Evolutionary conservation across 2,888 invertebrate genomes (phyloP), one percentile per base, ranked within the genome.

Genomic region (Cephus pygmeus): DNA sequence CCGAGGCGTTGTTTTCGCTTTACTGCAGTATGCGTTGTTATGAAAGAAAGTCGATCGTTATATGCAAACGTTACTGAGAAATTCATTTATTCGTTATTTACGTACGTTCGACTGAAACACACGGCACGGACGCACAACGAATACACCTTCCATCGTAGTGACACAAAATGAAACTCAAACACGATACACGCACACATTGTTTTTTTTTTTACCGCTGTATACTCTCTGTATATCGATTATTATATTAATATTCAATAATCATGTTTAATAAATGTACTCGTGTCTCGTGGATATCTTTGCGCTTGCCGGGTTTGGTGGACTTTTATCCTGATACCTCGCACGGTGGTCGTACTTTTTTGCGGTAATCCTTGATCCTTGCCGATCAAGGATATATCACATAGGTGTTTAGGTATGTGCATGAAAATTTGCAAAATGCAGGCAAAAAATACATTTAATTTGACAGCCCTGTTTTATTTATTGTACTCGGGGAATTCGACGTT

Each of bases 181-280:
- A 81, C 75, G 71, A 77, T 76, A 85, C 83, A 82, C 79, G 68
- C 76, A 78, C 78, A 79, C 77, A 83, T 75, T 78, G 69, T 82
- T 85, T 86, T 83, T 30, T 83, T 30, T 87, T 87, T 85, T 84
- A 88, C 81, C 78, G 79, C 79, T 87, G 87, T 87, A 90, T 88
- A 90, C 89, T 87, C 84, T 90, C 85, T 91, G 89, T 91, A 90
- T 88, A 91, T 89, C 88, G 85, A 91, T 86, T 81, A 90, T 90
- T 90, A 89, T 88, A 88, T 87, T 88, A 86, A 89, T 88, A 88
- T 89, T 89, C 84, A 89, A 90, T 88, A 89, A 91, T 90, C 88
- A 90, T 91, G 91, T 91, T 91, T 90, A 91, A 91, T 91, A 91
- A 91, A 91, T 89, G 89, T 89, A 88, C 86, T 88, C 87, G 88